A percentile compares a stretch with the other conserved stretches of the same genome.
Evolutionary conservation across 2,113 vertebrate genomes (phyloP).

Genomic region (Melospiza georgiana): DNA sequence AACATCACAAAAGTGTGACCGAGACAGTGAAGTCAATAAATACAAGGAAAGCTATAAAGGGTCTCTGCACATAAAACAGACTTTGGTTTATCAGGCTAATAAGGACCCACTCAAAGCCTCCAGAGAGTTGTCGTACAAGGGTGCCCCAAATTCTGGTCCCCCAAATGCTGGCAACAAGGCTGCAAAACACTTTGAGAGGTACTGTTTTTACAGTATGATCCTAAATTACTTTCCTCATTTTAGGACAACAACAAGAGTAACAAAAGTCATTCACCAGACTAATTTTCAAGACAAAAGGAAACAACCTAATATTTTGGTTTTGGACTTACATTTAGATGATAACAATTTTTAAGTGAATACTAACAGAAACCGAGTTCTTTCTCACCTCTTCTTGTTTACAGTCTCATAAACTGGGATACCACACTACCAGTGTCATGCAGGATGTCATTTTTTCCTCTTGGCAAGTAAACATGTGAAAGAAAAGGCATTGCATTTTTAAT

Average conservation of each 20-base stretch:
- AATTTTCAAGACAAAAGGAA: not conserved
- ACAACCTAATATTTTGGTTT: not conserved
- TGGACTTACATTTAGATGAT: not conserved
- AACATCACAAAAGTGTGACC: not conserved
- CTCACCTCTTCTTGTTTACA: constrained; percentile 55
- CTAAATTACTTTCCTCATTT: not conserved
- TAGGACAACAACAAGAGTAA: not conserved
- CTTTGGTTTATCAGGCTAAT: not conserved
- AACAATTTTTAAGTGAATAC: not conserved
- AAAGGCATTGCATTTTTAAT: constrained; percentile 45
- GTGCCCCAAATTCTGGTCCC: not conserved
- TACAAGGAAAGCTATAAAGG: not conserved
- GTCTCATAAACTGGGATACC: constrained; percentile 51
- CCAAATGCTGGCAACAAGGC: not conserved
- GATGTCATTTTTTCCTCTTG: constrained; percentile 63
- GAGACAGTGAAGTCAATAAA: not conserved
- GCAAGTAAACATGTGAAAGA: constrained; percentile 62
- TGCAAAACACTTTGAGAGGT: not conserved
- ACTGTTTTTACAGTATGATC: not conserved
- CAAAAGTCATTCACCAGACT: not conserved
- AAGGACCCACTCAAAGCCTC: not conserved
- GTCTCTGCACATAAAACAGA: not conserved
- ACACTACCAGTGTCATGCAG: constrained; percentile 58
- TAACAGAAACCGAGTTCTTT: constrained; percentile 23
- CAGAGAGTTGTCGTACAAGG: not conserved